phyloP scores from a whole-genome alignment of 1,140 invertebrate species.

The Planococcus citri region DNA sequence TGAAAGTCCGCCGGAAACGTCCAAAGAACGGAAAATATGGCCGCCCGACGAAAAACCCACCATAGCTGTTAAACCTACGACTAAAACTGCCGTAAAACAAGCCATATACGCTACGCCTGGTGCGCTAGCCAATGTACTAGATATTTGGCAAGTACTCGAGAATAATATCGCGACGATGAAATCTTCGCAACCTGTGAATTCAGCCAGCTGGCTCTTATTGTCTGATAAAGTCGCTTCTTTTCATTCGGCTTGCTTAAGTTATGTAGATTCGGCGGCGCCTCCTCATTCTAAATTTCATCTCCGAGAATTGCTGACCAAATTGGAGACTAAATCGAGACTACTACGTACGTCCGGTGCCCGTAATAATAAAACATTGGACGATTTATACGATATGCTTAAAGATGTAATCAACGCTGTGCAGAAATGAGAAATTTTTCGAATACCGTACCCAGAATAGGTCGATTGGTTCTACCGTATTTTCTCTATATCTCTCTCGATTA shows the following conservation, averaged over 20 bases:
- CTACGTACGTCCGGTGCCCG: conserved; percentile 56
- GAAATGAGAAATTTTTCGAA: conserved; percentile 45
- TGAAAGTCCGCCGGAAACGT: conserved; percentile 42
- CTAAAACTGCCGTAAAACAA: conserved; percentile 33
- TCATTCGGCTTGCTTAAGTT: conserved; percentile 59
- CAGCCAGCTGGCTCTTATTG: conserved; percentile 62
- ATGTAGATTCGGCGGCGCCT: conserved; percentile 57
- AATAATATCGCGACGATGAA: conserved; percentile 48
- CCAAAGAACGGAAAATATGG: conserved; percentile 41
- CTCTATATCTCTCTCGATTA: no score
- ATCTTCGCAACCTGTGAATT: conserved; percentile 42
- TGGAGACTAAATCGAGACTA: conserved; percentile 66
- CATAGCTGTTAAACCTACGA: conserved; percentile 52
- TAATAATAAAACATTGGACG: conserved; percentile 51
- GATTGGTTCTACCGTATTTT: no score
- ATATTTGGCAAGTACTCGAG: conserved; percentile 54
- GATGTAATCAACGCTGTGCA: conserved; percentile 69
- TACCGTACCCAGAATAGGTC: no score
- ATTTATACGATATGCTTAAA: conserved; percentile 65
- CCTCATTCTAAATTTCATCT: conserved; percentile 80
- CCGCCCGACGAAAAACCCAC: conserved; percentile 49
- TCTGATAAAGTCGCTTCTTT: conserved; percentile 70
- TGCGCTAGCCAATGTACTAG: conserved; percentile 43
- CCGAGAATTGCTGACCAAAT: conserved; percentile 63
- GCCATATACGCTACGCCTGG: conserved; percentile 54